These are phyloP conservation scores for Prostheceraeus crozeri DNA, from an alignment of 2,888 invertebrate species.

Conservation along the genomic window DNA sequence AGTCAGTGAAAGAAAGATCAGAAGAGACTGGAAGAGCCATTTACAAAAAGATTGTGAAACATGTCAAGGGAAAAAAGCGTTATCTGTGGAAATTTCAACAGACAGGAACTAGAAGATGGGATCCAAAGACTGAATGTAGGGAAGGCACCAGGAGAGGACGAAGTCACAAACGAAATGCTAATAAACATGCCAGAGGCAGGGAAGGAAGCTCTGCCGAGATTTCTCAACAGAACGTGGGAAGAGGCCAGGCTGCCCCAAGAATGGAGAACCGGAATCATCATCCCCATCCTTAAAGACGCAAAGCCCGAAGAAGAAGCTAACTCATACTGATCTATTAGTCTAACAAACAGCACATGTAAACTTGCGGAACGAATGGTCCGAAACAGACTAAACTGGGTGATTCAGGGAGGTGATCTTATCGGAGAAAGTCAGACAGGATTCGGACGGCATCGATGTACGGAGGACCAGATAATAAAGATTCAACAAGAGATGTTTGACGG, in stretches of 20 bases:
- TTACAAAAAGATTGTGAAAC: too few relatives aligned
- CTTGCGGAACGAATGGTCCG: slow-evolving; percentile 20
- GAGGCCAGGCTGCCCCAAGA: not conserved
- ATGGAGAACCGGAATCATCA: slow-evolving; percentile 26
- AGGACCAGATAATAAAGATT: slow-evolving; percentile 19
- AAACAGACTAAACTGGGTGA: slow-evolving; percentile 18
- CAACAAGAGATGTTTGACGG: too few relatives aligned
- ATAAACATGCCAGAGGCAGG: slow-evolving; percentile 21
- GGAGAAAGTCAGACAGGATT: slow-evolving; percentile 8
- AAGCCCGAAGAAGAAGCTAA: slow-evolving; percentile 1
- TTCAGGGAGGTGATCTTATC: slow-evolving; percentile 3
- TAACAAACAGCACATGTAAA: slow-evolving; percentile 11
- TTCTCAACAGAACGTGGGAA: slow-evolving; percentile 6
- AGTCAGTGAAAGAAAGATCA: too few relatives aligned
- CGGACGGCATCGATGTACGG: not conserved
- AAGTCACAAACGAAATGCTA: slow-evolving; percentile 20
- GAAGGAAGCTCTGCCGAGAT: not conserved
- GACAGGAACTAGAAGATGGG: slow-evolving; percentile 7
- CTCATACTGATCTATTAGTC: slow-evolving; percentile 15
- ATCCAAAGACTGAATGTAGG: slow-evolving; percentile 13
- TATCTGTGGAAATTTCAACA: slow-evolving; percentile 7
- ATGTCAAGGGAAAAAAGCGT: not conserved
- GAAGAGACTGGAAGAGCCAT: too few relatives aligned
- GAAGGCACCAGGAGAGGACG: slow-evolving; percentile 20
- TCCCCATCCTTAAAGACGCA: slow-evolving; percentile 22